These are phyloP conservation scores for Pseudanteris insignis DNA, from an alignment of 2,888 invertebrate genomes.

Conservation along the genomic window DNA sequence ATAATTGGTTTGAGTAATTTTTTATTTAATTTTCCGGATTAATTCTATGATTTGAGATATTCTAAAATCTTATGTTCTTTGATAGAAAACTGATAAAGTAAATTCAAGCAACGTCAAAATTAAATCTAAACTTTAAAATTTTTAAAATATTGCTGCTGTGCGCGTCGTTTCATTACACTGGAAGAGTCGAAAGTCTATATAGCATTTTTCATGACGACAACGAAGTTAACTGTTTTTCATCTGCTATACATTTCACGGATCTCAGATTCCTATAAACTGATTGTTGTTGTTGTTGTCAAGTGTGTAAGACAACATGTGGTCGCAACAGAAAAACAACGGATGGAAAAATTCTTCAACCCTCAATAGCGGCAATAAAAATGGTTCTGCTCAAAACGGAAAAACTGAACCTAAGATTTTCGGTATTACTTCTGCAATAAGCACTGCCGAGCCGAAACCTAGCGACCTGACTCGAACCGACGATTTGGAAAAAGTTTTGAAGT, in stretches of 20 bases:
- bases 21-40: too few species aligned
- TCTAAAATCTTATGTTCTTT: too few species aligned
- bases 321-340: slow-evolving; percentile 27
- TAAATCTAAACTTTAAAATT: too few species aligned
- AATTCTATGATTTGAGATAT: too few species aligned
- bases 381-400: slow-evolving; percentile 8
- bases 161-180: too few species aligned
- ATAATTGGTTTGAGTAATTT: too few species aligned
- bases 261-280: slow-evolving; percentile 17
- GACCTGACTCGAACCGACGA: slow-evolving; percentile 81
- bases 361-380: slow-evolving; percentile 11
- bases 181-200: too few species aligned
- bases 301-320: slow-evolving; percentile 30
- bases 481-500: slow-evolving; percentile 79
- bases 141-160: too few species aligned
- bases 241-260: slow-evolving; percentile 16
- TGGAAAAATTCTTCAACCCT: slow-evolving; percentile 10
- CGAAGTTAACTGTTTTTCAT: neutral
- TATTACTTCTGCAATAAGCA: slow-evolving; percentile 94
- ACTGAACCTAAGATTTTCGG: slow-evolving; percentile 73
- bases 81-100: too few species aligned
- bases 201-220: neutral
- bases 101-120: too few species aligned
- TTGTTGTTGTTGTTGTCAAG: slow-evolving; percentile 30
- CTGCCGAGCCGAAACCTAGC: slow-evolving; percentile 82